Percentiles rank a stretch among this genome's conserved stretches.
phyloP scores from a whole-genome alignment of 2,888 invertebrate genomes.

The Amblyjoppa proteus region DNA sequence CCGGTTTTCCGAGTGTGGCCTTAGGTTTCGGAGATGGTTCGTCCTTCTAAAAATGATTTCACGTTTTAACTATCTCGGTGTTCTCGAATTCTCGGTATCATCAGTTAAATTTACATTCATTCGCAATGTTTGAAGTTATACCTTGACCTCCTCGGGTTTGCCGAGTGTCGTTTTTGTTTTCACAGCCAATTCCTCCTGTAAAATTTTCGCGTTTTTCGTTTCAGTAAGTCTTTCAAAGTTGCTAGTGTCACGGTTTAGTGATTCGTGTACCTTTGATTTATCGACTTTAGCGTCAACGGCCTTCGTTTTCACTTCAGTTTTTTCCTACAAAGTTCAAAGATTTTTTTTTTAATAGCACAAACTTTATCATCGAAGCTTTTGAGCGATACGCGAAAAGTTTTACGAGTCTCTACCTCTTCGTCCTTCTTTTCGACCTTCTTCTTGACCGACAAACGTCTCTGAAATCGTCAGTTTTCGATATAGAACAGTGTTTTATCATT shows the following conservation, averaged over 20 bases:
- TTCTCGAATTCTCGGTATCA: not conserved
- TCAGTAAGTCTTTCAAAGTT: slow-evolving; percentile 5
- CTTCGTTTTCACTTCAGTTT: slow-evolving; percentile 66
- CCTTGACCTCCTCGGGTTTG: slow-evolving; percentile 55
- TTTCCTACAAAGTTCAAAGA: slow-evolving; percentile 65
- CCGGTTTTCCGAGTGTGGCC: slow-evolving; percentile 65
- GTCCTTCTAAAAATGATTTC: slow-evolving; percentile 68
- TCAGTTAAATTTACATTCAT: not conserved
- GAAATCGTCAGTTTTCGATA: slow-evolving; percentile 49
- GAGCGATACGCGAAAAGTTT: not conserved
- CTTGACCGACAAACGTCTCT: slow-evolving; percentile 70
- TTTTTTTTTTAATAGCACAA: slow-evolving; percentile 10
- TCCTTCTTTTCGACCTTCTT: slow-evolving; percentile 63
- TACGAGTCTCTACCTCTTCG: slow-evolving; percentile 57
- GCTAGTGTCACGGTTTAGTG: slow-evolving; percentile 1
- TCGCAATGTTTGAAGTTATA: not conserved
- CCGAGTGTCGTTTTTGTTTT: slow-evolving; percentile 69
- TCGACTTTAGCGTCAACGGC: slow-evolving; percentile 67
- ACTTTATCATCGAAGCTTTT: not conserved
- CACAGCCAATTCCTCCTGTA: slow-evolving; percentile 66
- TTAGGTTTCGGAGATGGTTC: slow-evolving; percentile 68
- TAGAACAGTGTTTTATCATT: not conserved
- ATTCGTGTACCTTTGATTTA: slow-evolving; percentile 75
- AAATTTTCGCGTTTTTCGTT: slow-evolving; percentile 11
- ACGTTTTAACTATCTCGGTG: slow-evolving; percentile 18